Evolutionary conservation across 2,113 vertebrate genomes (phyloP).

Genomic region (Phainopepla nitens): DNA sequence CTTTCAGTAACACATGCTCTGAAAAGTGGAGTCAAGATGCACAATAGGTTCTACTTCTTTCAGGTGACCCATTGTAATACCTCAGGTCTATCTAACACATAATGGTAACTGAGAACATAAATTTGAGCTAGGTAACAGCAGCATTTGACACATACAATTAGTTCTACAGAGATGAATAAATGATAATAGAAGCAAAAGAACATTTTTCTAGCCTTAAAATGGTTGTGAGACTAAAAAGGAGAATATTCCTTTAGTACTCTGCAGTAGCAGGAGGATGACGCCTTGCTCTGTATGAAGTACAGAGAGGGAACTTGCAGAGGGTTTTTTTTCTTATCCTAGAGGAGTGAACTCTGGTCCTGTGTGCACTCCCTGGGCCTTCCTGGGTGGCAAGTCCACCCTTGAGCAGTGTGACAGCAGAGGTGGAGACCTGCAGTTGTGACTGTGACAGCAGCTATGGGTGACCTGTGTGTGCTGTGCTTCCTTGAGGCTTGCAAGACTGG

Average conservation of each 20-base stretch:
- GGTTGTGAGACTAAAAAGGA: neutral
- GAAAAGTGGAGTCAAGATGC: neutral
- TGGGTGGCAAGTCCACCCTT: rapidly evolving
- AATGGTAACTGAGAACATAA: neutral
- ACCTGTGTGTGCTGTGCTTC: neutral
- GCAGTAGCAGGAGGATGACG: neutral
- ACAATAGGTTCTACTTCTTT: neutral
- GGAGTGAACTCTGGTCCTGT: neutral
- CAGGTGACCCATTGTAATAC: neutral
- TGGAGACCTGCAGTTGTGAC: neutral
- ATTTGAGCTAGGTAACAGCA: neutral
- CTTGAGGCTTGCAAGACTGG: neutral
- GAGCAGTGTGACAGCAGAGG: neutral
- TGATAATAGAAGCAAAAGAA: neutral
- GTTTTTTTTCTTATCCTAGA: neutral
- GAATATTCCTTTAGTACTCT: neutral
- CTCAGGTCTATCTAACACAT: neutral
- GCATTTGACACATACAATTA: neutral
- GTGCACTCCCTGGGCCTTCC: neutral
- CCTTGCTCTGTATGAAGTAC: neutral
- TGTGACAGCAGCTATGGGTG: neutral
- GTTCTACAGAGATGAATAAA: neutral
- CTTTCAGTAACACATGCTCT: neutral
- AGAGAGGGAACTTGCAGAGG: neutral
- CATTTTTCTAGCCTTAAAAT: neutral